phyloP scores from a whole-genome alignment of 2,888 invertebrate genomes.

The Coenonympha glycerion region DNA sequence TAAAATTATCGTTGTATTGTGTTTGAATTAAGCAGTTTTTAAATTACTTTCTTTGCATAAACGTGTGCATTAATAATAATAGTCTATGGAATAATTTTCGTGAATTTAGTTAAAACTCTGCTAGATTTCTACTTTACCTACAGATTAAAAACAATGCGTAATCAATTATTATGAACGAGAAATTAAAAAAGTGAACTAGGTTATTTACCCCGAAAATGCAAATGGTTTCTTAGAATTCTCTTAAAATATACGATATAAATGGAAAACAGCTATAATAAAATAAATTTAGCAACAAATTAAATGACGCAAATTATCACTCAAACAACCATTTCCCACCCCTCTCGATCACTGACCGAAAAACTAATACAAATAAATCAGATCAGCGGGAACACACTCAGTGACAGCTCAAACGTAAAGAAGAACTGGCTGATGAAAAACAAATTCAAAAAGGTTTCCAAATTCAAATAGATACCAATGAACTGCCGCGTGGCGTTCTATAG shows the following conservation, averaged over 20 bases:
- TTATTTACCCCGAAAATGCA: too few relatives aligned
- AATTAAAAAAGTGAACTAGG: background rate
- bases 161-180: background rate
- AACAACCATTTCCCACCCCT: slow-evolving; percentile 49
- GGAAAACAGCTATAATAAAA: background rate
- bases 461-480: slow-evolving; percentile 73
- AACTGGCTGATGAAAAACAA: slow-evolving; percentile 69
- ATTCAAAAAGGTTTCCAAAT: slow-evolving; percentile 65
- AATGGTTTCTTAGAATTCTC: too few relatives aligned
- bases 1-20: too few relatives aligned
- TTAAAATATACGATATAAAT: too few relatives aligned
- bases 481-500: slow-evolving; percentile 60
- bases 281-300: slow-evolving; percentile 31
- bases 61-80: too few relatives aligned
- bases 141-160: too few relatives aligned
- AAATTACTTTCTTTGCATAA: too few relatives aligned
- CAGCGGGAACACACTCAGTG: slow-evolving; percentile 58
- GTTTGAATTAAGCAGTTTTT: too few relatives aligned
- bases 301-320: slow-evolving; percentile 39
- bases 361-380: slow-evolving; percentile 60
- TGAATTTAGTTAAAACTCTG: too few relatives aligned
- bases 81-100: background rate
- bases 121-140: too few relatives aligned
- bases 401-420: slow-evolving; percentile 62
- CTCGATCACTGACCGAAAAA: slow-evolving; percentile 50